Evolutionary conservation across 2,888 invertebrate genomes (phyloP).

Genomic region (Trichopria drosophilae): DNA sequence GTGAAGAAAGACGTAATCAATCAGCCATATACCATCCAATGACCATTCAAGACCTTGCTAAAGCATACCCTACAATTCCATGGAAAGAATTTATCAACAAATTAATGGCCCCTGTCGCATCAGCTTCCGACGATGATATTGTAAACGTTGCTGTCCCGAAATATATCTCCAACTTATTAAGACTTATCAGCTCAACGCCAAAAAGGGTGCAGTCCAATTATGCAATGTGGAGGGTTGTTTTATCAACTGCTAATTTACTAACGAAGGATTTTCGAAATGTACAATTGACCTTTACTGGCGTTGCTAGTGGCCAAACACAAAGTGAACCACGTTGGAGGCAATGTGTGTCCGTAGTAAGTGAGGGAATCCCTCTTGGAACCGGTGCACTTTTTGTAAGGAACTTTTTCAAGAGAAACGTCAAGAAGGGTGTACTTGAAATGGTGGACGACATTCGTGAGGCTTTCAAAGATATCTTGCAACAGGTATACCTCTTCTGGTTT

Average conservation of each 20-base stretch:
- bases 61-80: slow-evolving; percentile 72
- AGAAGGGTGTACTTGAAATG: slow-evolving; percentile 82
- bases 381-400: slow-evolving; percentile 86
- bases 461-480: slow-evolving; percentile 76
- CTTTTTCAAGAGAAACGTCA: slow-evolving; percentile 82
- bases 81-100: slow-evolving; percentile 82
- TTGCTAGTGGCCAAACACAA: slow-evolving; percentile 52
- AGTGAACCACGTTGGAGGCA: slow-evolving; percentile 71
- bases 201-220: slow-evolving; percentile 62
- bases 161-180: not conserved
- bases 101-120: slow-evolving; percentile 69
- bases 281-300: slow-evolving; percentile 51
- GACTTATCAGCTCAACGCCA: slow-evolving; percentile 7
- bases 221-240: slow-evolving; percentile 60
- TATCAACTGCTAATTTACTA: slow-evolving; percentile 51
- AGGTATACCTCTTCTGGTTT: too few relatives aligned
- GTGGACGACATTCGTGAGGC: slow-evolving; percentile 79
- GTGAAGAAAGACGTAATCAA: slow-evolving; percentile 84
- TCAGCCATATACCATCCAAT: slow-evolving; percentile 84
- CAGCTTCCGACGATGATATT: slow-evolving; percentile 68
- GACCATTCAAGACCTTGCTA: slow-evolving; percentile 73
- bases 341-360: slow-evolving; percentile 79
- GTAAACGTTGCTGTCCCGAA: slow-evolving; percentile 79
- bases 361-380: slow-evolving; percentile 73
- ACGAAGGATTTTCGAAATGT: slow-evolving; percentile 49